Percentiles rank a stretch among this genome's conserved stretches.
Conservation (phyloP, 2,113 vertebrate genomes). For the Oryzias melastigma region DNA sequence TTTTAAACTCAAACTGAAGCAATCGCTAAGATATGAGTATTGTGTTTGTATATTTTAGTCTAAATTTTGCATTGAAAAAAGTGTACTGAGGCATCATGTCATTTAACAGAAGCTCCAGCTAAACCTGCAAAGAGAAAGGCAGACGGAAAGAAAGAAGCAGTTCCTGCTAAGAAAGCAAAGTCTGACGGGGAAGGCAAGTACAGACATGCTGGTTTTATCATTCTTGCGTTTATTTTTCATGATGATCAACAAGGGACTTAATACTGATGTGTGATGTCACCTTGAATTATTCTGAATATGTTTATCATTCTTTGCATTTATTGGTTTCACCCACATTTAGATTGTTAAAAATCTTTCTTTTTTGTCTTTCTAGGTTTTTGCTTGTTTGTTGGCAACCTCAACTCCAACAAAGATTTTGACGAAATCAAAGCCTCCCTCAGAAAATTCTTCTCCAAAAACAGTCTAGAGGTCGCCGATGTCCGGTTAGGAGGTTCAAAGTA, state of each 20-base stretch:
- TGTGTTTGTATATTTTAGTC: too few relatives aligned
- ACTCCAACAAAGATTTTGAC: constrained; percentile 80
- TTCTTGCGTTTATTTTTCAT: not conserved
- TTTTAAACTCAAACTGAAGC: too few relatives aligned
- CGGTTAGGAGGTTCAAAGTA: constrained; percentile 87
- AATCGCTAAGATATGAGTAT: too few relatives aligned
- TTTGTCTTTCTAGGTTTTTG: constrained; percentile 70
- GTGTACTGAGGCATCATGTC: not conserved
- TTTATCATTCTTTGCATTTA: accelerated
- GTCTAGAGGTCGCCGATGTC: constrained; percentile 82
- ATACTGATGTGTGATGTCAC: constrained; percentile 82
- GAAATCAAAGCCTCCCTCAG: constrained; percentile 83
- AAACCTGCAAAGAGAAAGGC: constrained; percentile 79
- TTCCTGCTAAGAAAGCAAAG: constrained; percentile 78
- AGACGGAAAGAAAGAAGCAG: constrained; percentile 71
- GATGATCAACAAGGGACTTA: constrained; percentile 85
- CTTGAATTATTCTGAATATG: constrained; percentile 66
- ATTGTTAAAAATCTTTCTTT: not conserved
- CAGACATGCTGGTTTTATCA: not conserved
- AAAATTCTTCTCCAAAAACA: constrained; percentile 89
- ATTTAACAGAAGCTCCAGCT: constrained; percentile 42
- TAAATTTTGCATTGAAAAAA: too few relatives aligned
- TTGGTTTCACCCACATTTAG: accelerated
- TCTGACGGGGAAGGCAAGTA: constrained; percentile 69
- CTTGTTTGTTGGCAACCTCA: constrained; percentile 88